Percentiles rank a stretch among this genome's conserved stretches.
Conservation (phyloP, 2,888 invertebrate genomes). For the Marronus borbonicus region DNA sequence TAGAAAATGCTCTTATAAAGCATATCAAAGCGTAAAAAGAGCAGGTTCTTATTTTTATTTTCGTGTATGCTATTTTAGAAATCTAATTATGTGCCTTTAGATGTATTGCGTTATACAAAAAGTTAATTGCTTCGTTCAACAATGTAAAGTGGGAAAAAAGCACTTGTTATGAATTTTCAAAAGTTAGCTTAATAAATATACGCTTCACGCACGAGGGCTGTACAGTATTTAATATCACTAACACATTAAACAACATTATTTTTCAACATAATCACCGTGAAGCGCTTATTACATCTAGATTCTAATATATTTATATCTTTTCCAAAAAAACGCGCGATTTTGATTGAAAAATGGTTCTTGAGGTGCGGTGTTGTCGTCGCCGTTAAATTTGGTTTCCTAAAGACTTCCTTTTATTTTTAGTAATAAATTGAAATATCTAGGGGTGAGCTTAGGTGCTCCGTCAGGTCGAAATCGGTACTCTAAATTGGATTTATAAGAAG, state of each 20-base stretch:
- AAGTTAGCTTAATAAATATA: neutral
- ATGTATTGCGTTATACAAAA: constrained; percentile 27
- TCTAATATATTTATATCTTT: no score
- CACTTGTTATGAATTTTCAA: neutral
- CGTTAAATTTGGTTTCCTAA: no score
- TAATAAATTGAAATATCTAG: no score
- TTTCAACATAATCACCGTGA: no score
- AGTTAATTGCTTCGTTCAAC: constrained; percentile 30
- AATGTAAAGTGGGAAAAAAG: neutral
- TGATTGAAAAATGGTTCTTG: no score
- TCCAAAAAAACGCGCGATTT: no score
- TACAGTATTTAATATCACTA: no score
- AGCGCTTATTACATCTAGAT: no score
- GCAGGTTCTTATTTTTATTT: constrained; percentile 21
- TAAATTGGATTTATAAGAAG: neutral
- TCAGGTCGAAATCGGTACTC: neutral
- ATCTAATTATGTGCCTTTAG: constrained; percentile 39
- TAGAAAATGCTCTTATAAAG: constrained; percentile 7
- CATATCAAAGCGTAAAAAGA: constrained; percentile 27
- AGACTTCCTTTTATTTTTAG: no score
- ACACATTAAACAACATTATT: no score
- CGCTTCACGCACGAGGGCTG: no score
- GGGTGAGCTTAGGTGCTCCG: neutral
- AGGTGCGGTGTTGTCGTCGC: no score
- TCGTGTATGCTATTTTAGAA: constrained; percentile 25